Base-by-base conservation (phyloP, 2,113 vertebrate species). In the Barnardius zonarius region DNA sequence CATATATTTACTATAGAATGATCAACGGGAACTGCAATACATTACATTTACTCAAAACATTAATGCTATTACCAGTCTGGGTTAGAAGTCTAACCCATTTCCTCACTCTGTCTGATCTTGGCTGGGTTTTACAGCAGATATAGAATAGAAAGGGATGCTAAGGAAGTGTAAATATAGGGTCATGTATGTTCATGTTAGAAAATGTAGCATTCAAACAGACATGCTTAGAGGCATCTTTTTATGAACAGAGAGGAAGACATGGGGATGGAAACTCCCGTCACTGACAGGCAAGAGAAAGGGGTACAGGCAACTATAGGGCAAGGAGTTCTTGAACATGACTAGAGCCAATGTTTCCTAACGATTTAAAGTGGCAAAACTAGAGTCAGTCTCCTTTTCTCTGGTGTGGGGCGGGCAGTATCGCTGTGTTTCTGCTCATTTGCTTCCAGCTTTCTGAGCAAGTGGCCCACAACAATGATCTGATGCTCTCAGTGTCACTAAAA, bases 401-500 rank as follows among this genome's bases (percentile, higher is more conserved):
- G 23, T 35, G 13, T 35, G 57, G 70, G 44, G 41, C 48, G 64
- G 64, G 69, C 24, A 18, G 8, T 44, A 37, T 39, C 1, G 1
- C 62, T 23, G 49, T 33, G 20, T 82, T 94, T 82, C 83, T 90
- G 69, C 37, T 86, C 41, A 25, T 80, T 66, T 84, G 44, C 48
- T 61, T 61, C 55, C 66, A 89, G 61, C 55, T 90, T 86, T 93
- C 76, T 83, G 51, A 92, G 23, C 9, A 9, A 59, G 35, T 0
- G 0, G 17, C 77, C 52, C 83, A 55, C 76, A 94, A 86, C 88
- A 93, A 96, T 88, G 90, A 92, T 76, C 43, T 51, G 91, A 49
- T 89, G 91, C 61, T 95, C 62, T 90, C 61, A 31, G 20, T 93
- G 77, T 94, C 69, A 57, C 73, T 82, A 52, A 92, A 89, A 92